These are phyloP conservation scores for Corella eumyota DNA, from an alignment of 23 tunicate genomes.

Conservation along the genomic window DNA sequence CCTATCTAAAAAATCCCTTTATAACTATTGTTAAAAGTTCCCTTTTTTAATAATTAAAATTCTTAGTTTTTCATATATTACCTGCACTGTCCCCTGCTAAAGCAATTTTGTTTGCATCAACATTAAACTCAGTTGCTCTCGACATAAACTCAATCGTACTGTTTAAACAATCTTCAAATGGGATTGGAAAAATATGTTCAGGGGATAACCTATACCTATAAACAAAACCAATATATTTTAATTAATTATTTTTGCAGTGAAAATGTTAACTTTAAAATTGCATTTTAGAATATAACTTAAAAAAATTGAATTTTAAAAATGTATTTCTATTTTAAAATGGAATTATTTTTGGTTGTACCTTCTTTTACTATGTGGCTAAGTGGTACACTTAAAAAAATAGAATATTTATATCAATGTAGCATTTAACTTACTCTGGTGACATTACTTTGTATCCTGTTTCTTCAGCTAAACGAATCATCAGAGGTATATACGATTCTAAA, in stretches of 20 bases:
- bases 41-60: too few species aligned
- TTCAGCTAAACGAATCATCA: slow-evolving; percentile 26
- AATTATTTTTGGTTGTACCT: too few species aligned
- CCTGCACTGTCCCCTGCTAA: slow-evolving; percentile 76
- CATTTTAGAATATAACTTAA: too few species aligned
- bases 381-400: too few species aligned
- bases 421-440: slow-evolving; percentile 59
- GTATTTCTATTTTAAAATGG: too few species aligned
- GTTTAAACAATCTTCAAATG: slow-evolving; percentile 52
- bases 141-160: slow-evolving; percentile 43
- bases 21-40: too few species aligned
- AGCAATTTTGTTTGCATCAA: slow-evolving; percentile 41
- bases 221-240: background rate
- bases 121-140: slow-evolving; percentile 31
- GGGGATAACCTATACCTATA: slow-evolving; percentile 65
- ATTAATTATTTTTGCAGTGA: too few species aligned
- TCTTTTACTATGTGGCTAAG: too few species aligned
- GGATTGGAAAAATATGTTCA: slow-evolving; percentile 57
- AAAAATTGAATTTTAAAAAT: too few species aligned
- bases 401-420: background rate
- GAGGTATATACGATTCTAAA: slow-evolving; percentile 18
- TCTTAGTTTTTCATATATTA: too few species aligned
- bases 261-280: too few species aligned
- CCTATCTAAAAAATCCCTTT: too few species aligned
- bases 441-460: slow-evolving; percentile 54